Percentiles rank a stretch among this genome's conserved stretches.
phyloP scores from a whole-genome alignment of 2,888 invertebrate species.

The Spodoptera picta region DNA sequence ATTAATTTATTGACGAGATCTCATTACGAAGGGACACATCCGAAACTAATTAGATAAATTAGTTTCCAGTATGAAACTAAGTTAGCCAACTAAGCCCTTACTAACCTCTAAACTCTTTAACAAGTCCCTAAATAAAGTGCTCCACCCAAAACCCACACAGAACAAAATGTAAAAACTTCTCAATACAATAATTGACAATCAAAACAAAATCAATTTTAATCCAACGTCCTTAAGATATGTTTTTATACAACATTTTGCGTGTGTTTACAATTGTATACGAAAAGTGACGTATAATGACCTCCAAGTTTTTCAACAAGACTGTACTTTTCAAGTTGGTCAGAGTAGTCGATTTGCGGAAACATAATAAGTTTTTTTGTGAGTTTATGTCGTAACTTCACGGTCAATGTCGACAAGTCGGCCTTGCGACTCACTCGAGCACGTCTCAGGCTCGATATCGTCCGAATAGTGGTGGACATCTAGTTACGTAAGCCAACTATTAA shows the following conservation, averaged over 20 bases:
- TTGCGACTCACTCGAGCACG: constrained; percentile 80
- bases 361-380: constrained; percentile 74
- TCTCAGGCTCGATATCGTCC: constrained; percentile 71
- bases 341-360: constrained; percentile 84
- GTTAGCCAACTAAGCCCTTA: constrained; percentile 14
- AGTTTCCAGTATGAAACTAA: constrained; percentile 11
- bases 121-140: constrained; percentile 4
- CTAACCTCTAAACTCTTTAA: constrained; percentile 11
- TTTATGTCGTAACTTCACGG: constrained; percentile 82
- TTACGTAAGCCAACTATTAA: constrained; percentile 80
- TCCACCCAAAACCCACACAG: constrained; percentile 7
- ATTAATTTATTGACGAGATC: background rate
- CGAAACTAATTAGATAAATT: constrained; percentile 5
- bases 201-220: constrained; percentile 24
- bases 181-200: constrained; percentile 6
- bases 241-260: constrained; percentile 31
- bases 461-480: constrained; percentile 74
- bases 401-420: constrained; percentile 86
- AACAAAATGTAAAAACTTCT: constrained; percentile 23
- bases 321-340: constrained; percentile 64
- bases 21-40: background rate
- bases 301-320: constrained; percentile 60
- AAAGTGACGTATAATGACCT: constrained; percentile 61
- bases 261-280: constrained; percentile 49
- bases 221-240: constrained; percentile 20